Evolutionary conservation across 2,113 vertebrate species (phyloP), one percentile per base, ranked within the genome.

Genomic region (Haemorhous mexicanus): DNA sequence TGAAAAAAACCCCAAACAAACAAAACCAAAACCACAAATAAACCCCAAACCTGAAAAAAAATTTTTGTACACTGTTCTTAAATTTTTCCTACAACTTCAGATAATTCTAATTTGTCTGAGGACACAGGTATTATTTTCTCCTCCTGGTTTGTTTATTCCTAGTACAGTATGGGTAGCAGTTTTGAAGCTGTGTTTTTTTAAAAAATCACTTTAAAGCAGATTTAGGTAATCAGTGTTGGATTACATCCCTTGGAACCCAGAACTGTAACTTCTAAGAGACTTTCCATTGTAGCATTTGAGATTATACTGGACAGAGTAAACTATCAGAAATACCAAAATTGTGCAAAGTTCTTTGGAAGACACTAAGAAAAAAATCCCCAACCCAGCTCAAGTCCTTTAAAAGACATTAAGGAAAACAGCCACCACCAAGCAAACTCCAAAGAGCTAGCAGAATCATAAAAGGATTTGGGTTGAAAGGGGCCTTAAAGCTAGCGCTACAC

Each of bases 281-380:
- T 47, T 84, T 37, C 17, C 2, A 0, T 32, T 7, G 3, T 9
- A n/a, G 41, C 0, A 0, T 56, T 43, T 41, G 35, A 33, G 67
- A 17, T 59, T 14, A 6, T 43, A 20, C 2, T 4, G 35, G 8
- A 73, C 0, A 10, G 43, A 49, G 18, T 21, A 33, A 89, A 17
- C 15, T 1, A 7, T 30, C 6, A 39, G 35, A 82, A 47, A 28
- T 13, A 43, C 39, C 10, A 32, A 22, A 59, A 49, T 20, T 18
- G 14, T 23, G 21, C 35, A 7, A 28, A 44, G 13, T 50, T 9
- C 8, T 69, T 44, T 33, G 28, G 22, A 59, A 59, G 13, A 43
- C 11, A 12, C 2, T 22, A 15, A 49, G 12, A 19, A 26, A 30
- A 13, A 37, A 13, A 3, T 0, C 6, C 9, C 44, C 20, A 16